Base-by-base conservation (phyloP, 1,140 invertebrate species). In the Lerema accius region DNA sequence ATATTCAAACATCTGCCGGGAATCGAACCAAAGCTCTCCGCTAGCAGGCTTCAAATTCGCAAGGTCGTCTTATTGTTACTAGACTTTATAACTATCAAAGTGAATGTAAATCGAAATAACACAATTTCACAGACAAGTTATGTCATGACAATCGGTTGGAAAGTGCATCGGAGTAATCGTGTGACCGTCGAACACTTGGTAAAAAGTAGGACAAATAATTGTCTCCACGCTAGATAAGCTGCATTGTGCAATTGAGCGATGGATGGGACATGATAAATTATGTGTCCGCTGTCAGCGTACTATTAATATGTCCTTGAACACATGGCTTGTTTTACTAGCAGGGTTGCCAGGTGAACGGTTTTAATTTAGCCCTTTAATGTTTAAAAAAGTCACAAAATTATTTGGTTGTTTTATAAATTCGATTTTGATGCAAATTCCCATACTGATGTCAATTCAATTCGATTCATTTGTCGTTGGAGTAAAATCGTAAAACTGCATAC, bases 301-400 rank as follows among this genome's bases (percentile, higher is more conserved):
- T 84, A 88, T 88, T 85, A 78, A 89, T 80, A 76, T 70, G 86
- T 84, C 86, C 86, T 89, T 86, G 84, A 75, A 67, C 65, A 68
- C 72, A 80, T 81, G 72, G 74, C 39, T 48, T 67, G 56, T 46
- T 23, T 5, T 23, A 23, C 19, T 2, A 23, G 19, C 19, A 23
- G 19, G 19, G 19, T 23, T 23, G 19, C 19, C 19, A 23, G 19
- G 5, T 2, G 2, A 5, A 23, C 37, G n/a, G n/a, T 48, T 48
- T 45, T 64, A 71, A 66, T 56, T 65, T 42, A 50, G 40, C 53
- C 39, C 28, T 28, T 58, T n/a, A n/a, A n/a, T n/a, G n/a, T n/a
- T n/a, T n/a, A n/a, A n/a, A n/a, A n/a, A n/a, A n/a, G n/a, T n/a
- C n/a, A n/a, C n/a, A n/a, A n/a, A n/a, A n/a, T n/a, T n/a, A n/a